These are phyloP conservation scores for Oscheius sp. DNA, from an alignment of 2,888 invertebrate genomes.

Conservation along the genomic window DNA sequence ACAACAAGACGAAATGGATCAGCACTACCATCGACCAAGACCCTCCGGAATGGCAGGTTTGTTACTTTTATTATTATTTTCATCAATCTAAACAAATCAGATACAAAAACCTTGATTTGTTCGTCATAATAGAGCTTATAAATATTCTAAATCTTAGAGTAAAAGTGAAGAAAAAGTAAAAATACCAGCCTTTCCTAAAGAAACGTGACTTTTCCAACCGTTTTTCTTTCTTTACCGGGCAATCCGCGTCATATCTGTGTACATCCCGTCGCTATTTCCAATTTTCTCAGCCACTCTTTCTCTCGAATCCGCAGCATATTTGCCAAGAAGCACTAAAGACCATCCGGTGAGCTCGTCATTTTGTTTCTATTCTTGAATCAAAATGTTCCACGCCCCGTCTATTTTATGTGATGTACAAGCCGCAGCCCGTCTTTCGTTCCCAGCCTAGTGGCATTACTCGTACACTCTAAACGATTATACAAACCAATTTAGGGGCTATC, in stretches of 20 bases:
- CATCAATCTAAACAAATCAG: no score
- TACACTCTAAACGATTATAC: no score
- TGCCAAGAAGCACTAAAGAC: background rate
- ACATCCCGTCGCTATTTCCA: background rate
- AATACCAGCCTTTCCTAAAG: background rate
- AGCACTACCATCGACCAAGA: constrained; percentile 59
- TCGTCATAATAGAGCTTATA: no score
- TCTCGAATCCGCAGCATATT: background rate
- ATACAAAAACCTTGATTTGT: no score
- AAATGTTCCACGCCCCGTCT: constrained; percentile 6
- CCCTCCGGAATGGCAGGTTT: constrained; percentile 53
- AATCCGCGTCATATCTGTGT: constrained; percentile 2
- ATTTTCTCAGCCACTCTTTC: background rate
- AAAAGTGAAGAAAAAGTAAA: background rate
- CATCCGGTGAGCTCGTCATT: background rate
- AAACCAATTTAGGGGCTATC: constrained; percentile 48
- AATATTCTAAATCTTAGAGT: background rate
- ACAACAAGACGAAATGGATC: constrained; percentile 32
- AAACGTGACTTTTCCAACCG: background rate
- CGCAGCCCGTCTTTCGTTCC: constrained; percentile 29
- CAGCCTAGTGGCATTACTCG: constrained; percentile 27
- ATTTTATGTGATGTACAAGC: constrained; percentile 11
- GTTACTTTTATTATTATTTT: background rate
- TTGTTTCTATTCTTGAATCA: background rate
- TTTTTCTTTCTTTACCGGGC: background rate